These are phyloP conservation scores for Syrmaticus mikado DNA, from an alignment of 2,113 vertebrate genomes.

Conservation along the genomic window DNA sequence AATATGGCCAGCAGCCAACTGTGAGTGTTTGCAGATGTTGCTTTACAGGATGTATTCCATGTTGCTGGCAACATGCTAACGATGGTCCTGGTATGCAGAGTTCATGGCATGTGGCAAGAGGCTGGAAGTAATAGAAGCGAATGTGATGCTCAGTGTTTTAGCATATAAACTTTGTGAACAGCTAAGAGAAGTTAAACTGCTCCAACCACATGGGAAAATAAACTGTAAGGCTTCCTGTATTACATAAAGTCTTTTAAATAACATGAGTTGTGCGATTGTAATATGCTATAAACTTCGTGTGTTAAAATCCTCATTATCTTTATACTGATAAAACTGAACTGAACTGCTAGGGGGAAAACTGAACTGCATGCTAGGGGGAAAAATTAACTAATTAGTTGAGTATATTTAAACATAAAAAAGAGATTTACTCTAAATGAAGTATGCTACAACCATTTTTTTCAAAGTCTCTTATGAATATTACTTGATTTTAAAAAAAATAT, in stretches of 20 bases:
- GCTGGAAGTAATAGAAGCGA: neutral
- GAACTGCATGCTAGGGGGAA: neutral
- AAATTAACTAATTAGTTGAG: neutral
- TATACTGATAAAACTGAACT: neutral
- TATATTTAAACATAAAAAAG: neutral
- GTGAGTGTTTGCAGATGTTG: conserved; percentile 14
- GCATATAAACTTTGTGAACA: neutral
- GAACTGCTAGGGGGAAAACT: neutral
- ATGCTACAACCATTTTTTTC: neutral
- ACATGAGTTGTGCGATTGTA: neutral
- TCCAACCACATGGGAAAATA: neutral
- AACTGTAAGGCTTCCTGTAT: neutral
- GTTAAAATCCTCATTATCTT: neutral
- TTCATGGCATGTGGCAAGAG: neutral
- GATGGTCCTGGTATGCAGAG: neutral
- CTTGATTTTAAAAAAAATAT: neutral
- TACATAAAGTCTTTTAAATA: neutral
- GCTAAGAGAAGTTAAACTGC: neutral
- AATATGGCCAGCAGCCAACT: neutral
- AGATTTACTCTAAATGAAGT: neutral
- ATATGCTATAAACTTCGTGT: neutral
- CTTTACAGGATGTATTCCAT: neutral
- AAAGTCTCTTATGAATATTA: neutral
- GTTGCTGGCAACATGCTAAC: neutral
- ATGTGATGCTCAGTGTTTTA: neutral